These are phyloP conservation scores for Anagyrus pseudococci DNA, from an alignment of 2,888 invertebrate species.

Conservation along the genomic window DNA sequence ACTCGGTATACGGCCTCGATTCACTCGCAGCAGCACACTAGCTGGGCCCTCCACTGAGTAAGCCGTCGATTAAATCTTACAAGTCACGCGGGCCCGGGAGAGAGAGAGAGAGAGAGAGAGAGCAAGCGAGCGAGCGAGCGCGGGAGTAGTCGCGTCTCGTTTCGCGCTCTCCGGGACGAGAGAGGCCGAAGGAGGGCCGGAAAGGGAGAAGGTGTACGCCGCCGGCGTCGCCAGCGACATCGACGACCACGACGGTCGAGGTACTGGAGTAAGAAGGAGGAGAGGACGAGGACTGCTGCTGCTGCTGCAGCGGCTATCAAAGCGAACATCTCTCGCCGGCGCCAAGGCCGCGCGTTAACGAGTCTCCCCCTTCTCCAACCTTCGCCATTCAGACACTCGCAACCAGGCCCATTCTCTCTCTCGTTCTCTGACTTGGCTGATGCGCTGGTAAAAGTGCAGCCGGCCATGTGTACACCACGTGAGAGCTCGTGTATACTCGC, in stretches of 20 bases:
- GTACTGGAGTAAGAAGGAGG: too few relatives aligned
- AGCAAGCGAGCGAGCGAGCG: not conserved
- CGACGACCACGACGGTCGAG: not conserved
- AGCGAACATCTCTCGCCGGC: conserved; percentile 51
- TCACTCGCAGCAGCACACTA: too few relatives aligned
- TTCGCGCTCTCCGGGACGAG: too few relatives aligned
- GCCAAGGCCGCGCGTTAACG: conserved; percentile 56
- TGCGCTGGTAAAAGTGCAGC: not conserved
- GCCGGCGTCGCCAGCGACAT: conserved; percentile 7
- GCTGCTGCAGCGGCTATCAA: conserved; percentile 45
- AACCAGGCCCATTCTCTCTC: not conserved
- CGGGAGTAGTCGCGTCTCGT: not conserved
- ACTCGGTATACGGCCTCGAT: not conserved
- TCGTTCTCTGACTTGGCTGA: not conserved
- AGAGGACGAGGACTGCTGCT: not conserved
- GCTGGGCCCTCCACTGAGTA: too few relatives aligned
- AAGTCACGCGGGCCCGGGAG: conserved; percentile 7
- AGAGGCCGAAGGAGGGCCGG: conserved; percentile 13
- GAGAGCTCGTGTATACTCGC: not conserved
- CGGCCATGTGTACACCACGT: not conserved
- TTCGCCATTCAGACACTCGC: not conserved
- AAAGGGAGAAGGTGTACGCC: conserved; percentile 28
- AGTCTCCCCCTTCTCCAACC: conserved; percentile 38
- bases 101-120: not conserved
- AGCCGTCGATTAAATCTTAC: conserved; percentile 29